A percentile compares a stretch with the other conserved stretches of the same genome.
phyloP scores from a whole-genome alignment of 2,797 vertebrate species.

The Acipenser ruthenus region DNA sequence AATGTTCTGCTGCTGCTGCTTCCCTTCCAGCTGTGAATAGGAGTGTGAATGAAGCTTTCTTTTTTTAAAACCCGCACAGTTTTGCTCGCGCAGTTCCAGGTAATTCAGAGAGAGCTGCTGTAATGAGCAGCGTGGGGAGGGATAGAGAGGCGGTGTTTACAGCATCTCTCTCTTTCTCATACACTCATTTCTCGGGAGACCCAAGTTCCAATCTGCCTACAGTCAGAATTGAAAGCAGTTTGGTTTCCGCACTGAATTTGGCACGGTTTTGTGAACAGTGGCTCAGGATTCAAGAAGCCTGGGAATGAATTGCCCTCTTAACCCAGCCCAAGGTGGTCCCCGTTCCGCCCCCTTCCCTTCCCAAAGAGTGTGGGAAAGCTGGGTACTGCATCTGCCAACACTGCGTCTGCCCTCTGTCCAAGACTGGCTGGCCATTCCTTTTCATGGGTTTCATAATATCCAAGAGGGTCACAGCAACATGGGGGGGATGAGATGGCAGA shows the following conservation, averaged over 20 bases:
- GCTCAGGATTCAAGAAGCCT: conserved; percentile 24
- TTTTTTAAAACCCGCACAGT: neutral
- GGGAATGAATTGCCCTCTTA: conserved; percentile 51
- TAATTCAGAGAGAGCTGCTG: conserved; percentile 1
- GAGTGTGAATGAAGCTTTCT: neutral
- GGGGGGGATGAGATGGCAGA: too few species aligned
- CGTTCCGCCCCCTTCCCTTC: conserved; percentile 47
- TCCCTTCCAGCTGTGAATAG: neutral
- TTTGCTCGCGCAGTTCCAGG: neutral
- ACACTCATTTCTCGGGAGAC: conserved; percentile 7
- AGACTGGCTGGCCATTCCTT: too few species aligned
- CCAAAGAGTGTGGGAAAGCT: too few species aligned
- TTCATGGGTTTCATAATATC: too few species aligned
- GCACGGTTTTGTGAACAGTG: neutral
- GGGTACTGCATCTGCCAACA: conserved; percentile 26
- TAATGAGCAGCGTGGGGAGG: conserved; percentile 24
- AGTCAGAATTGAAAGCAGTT: neutral
- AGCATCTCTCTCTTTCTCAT: conserved; percentile 34
- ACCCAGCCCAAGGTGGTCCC: conserved; percentile 54
- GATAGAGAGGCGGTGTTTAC: neutral
- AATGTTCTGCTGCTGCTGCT: neutral
- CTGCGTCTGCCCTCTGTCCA: neutral
- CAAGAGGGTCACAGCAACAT: too few species aligned
- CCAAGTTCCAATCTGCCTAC: neutral
- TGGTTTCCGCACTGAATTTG: neutral